Conservation (phyloP, 2,797 vertebrate genomes). For the Cirrhinus mrigala region DNA sequence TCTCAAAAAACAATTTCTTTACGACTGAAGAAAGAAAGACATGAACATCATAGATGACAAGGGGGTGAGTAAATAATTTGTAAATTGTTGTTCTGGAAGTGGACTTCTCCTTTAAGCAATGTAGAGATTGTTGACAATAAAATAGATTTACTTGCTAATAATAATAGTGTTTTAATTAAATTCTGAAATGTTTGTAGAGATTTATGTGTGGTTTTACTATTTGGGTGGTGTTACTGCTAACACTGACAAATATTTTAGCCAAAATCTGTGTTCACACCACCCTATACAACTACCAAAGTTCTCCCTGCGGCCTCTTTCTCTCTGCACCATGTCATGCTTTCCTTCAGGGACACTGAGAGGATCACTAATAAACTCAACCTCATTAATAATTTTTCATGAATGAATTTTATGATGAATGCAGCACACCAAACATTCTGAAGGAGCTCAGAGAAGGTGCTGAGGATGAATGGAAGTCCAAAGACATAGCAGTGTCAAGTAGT, state of each 20-base stretch:
- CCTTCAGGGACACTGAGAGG: slow-evolving; percentile 19
- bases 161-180: too few species aligned
- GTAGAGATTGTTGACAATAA: too few species aligned
- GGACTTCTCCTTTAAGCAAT: too few species aligned
- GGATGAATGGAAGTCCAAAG: slow-evolving; percentile 35
- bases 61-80: too few species aligned
- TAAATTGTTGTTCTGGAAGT: too few species aligned
- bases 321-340: slow-evolving; percentile 9
- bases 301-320: slow-evolving; percentile 24
- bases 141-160: too few species aligned
- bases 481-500: not conserved
- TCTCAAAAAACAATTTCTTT: too few species aligned
- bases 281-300: slow-evolving; percentile 11
- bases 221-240: not conserved
- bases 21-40: too few species aligned
- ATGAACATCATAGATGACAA: too few species aligned
- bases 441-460: not conserved
- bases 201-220: too few species aligned
- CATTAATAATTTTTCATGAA: slow-evolving; percentile 23
- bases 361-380: slow-evolving; percentile 17
- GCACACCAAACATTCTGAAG: slow-evolving; percentile 22
- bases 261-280: too few species aligned
- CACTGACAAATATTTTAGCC: slow-evolving; percentile 24
- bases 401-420: slow-evolving; percentile 23
- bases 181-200: too few species aligned